These are phyloP conservation scores for Holothuria glaberrima DNA, from an alignment of 35 echinoderm and acorn worm species.

Conservation along the genomic window DNA sequence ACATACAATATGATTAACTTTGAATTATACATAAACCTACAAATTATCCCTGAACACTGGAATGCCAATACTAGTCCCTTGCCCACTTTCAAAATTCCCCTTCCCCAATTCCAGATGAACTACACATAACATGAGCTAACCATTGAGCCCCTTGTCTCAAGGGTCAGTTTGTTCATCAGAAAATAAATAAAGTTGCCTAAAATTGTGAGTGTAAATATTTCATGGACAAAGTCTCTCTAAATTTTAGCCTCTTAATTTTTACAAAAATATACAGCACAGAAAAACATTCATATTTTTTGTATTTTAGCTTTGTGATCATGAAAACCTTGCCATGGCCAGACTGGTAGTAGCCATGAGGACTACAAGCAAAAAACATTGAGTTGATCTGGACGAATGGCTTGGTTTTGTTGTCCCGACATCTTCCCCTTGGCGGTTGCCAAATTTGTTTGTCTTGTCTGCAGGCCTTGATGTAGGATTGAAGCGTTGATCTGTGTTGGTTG, in stretches of 20 bases:
- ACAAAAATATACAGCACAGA: slow-evolving; percentile 33
- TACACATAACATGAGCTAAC: no score
- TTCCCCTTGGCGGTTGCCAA: background rate
- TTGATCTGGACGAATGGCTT: background rate
- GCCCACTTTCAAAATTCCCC: no score
- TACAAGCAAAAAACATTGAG: background rate
- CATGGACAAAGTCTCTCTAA: slow-evolving; percentile 12
- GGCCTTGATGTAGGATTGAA: background rate
- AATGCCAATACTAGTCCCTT: no score
- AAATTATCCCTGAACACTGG: no score
- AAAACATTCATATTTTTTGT: background rate
- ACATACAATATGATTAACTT: no score
- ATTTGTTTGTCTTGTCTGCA: background rate
- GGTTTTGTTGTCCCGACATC: background rate
- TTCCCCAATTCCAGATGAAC: no score
- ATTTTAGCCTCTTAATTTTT: slow-evolving; percentile 30
- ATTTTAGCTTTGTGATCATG: background rate
- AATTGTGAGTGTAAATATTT: slow-evolving; percentile 32
- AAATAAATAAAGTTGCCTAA: background rate
- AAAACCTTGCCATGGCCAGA: background rate
- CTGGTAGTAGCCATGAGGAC: background rate
- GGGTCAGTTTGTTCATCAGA: no score
- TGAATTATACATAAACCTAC: no score
- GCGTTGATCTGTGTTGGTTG: background rate
- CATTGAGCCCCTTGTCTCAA: no score